These are phyloP conservation scores for Sebastes aleutianus DNA, from an alignment of 2,797 vertebrate genomes.

Conservation along the genomic window DNA sequence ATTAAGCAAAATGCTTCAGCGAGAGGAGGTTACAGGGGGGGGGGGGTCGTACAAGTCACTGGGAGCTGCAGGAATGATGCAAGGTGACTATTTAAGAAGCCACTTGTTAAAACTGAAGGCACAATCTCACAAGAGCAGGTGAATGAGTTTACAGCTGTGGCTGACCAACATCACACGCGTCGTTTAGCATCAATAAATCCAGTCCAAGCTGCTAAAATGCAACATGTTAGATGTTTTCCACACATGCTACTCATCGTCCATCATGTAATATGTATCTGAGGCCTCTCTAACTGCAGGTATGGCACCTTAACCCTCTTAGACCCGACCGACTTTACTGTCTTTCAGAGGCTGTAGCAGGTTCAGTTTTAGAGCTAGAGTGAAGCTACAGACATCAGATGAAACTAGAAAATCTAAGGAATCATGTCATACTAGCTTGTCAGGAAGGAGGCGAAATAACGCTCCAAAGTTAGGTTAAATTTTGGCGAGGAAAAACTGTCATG, in stretches of 20 bases:
- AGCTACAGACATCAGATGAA: not conserved
- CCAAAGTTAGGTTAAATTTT: no score
- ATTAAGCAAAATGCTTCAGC: slow-evolving; percentile 62
- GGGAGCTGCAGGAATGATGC: slow-evolving; percentile 26
- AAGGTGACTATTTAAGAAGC: slow-evolving; percentile 45
- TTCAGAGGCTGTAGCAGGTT: no score
- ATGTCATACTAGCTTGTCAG: no score
- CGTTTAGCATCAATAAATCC: slow-evolving; percentile 44
- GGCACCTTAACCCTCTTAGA: not conserved
- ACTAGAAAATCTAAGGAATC: no score
- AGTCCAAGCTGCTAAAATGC: not conserved
- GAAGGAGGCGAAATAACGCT: no score
- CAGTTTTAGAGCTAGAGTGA: not conserved
- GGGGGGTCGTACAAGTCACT: slow-evolving; percentile 22
- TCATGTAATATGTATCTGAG: not conserved
- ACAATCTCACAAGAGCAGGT: slow-evolving; percentile 21
- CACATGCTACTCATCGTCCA: not conserved
- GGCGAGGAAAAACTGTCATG: no score
- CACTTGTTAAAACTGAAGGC: not conserved
- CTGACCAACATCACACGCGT: slow-evolving; percentile 32
- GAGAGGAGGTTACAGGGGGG: slow-evolving; percentile 2
- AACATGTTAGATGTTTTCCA: not conserved
- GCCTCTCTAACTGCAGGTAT: not conserved
- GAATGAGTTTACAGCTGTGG: slow-evolving; percentile 30
- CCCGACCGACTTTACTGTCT: no score